A percentile compares a stretch with the other conserved stretches of the same genome.
These are phyloP conservation scores for Geotria australis DNA, from an alignment of 2,797 vertebrate genomes.

Conservation along the genomic window DNA sequence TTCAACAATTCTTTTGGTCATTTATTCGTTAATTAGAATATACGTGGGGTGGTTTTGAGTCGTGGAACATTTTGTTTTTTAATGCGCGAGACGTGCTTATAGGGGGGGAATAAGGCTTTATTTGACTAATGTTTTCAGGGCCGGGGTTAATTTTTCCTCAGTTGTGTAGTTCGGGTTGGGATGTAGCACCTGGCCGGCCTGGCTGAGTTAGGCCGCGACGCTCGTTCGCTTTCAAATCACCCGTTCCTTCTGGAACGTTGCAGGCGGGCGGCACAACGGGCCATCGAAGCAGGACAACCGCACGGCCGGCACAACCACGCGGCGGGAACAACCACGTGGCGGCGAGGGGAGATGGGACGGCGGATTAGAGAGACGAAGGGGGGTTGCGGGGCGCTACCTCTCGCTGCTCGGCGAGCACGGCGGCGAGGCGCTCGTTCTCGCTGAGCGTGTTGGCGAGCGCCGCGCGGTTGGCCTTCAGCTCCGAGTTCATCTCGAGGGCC, in stretches of 20 bases:
- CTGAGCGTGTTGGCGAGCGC: constrained; percentile 56
- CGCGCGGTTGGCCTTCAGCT: constrained; percentile 47
- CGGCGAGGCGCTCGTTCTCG: constrained; percentile 51
- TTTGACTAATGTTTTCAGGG: no score
- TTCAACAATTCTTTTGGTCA: no score
- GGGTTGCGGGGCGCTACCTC: constrained; percentile 21
- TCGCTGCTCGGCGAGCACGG: constrained; percentile 47
- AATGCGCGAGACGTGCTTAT: no score
- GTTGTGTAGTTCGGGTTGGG: no score
- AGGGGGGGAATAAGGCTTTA: no score
- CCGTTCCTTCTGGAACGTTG: constrained; percentile 3
- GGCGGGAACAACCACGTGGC: background rate
- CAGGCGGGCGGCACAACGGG: constrained; percentile 1
- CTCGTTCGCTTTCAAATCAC: background rate
- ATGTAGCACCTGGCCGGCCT: no score
- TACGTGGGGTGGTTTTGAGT: no score
- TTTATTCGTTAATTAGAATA: no score
- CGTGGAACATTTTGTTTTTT: no score
- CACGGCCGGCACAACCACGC: constrained; percentile 1
- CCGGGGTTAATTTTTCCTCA: no score
- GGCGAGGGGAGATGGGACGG: constrained; percentile 1
- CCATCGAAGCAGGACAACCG: background rate
- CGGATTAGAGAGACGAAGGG: background rate
- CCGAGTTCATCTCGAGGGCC: constrained; percentile 58
- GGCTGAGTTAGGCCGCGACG: no score